Percentiles rank a stretch among this genome's conserved stretches.
Evolutionary conservation across 1,140 invertebrate genomes (phyloP).

Genomic region (Penaeus chinensis): DNA sequence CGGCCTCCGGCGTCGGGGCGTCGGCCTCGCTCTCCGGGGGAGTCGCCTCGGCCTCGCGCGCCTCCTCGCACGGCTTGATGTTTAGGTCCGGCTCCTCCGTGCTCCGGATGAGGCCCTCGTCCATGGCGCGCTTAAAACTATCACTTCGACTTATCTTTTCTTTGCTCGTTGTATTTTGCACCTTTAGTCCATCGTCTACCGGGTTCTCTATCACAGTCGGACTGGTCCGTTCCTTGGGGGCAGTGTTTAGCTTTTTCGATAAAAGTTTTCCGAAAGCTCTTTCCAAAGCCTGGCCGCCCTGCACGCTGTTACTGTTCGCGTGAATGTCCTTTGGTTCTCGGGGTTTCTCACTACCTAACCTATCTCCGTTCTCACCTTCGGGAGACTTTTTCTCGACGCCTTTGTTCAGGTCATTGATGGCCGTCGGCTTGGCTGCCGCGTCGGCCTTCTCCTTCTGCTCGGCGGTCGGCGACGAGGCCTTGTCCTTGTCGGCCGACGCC

Average conservation of each 20-base stretch:
- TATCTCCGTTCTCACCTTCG: slow-evolving; percentile 23
- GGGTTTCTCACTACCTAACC: slow-evolving; percentile 10
- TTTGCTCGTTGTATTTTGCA: slow-evolving; percentile 17
- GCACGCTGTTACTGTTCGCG: slow-evolving; percentile 37
- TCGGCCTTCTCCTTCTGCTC: slow-evolving; percentile 25
- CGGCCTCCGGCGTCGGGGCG: not conserved
- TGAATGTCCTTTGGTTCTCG: slow-evolving; percentile 43
- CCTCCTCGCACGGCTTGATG: slow-evolving; percentile 41
- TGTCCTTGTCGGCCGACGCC: too few relatives aligned
- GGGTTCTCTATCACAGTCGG: slow-evolving; percentile 23
- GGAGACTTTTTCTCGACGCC: slow-evolving; percentile 23
- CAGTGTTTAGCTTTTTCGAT: slow-evolving; percentile 43
- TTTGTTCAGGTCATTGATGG: slow-evolving; percentile 36
- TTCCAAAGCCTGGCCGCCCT: slow-evolving; percentile 30
- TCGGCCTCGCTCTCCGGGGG: slow-evolving; percentile 23
- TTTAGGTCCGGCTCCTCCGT: slow-evolving; percentile 48
- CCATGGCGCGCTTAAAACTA: slow-evolving; percentile 61
- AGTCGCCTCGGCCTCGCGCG: slow-evolving; percentile 23
- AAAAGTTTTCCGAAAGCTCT: slow-evolving; percentile 49
- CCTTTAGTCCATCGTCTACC: not conserved
- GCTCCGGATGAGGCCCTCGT: slow-evolving; percentile 44
- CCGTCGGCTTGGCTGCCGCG: slow-evolving; percentile 46
- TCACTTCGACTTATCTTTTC: slow-evolving; percentile 62
- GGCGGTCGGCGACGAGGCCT: too few relatives aligned
- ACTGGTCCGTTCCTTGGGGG: slow-evolving; percentile 28